Base-by-base conservation (phyloP, 1,140 invertebrate genomes). In the Heliconius eleuchia region DNA sequence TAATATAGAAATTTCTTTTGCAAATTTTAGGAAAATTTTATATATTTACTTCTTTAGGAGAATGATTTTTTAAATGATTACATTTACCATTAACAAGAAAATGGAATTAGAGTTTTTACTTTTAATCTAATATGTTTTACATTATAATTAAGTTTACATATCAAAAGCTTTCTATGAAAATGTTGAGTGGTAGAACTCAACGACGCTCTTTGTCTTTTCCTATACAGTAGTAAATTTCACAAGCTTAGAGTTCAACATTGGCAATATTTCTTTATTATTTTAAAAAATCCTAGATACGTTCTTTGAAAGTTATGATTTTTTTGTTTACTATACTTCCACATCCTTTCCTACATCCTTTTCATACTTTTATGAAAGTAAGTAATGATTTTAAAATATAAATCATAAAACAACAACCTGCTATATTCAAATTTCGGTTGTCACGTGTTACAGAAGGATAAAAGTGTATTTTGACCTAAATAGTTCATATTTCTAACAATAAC, bases 161-260 rank as follows among this genome's bases (percentile, higher is more conserved):
- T 30, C 30, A 30, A 30, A 30, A 30, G 2, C 30, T 30, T 30
- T 30, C 30, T 30, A 30, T 30, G 30, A 2, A 30, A 30, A 30
- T 2, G 30, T 30, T 30, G 39, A 42, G 9, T 13, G 11, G 39
- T 11, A 3, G 39, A 42, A 42, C 9, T 42, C 1, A 42, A 42
- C 18, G 18, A 9, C 55, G 55, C 55, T 37, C 34, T 37, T 37
- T 37, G 34, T 0, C 6, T 37, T 7, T 37, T 6, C 34, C 34
- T 8, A 23, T n/a, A 23, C 23, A 23, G 23, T 23, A 23, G 23
- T 23, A 23, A 23, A 23, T 23, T 23, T 42, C 70, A 39, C 46
- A 76, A 70, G n/a, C 19, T 74, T 18, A 11, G 27, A 76, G n/a
- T 70, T 30, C 46, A 66, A 76, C 30, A 76, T 70, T n/a, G 57